These are phyloP conservation scores for Drosophila cardini DNA, from an alignment of 1,140 invertebrate species.

Conservation along the genomic window DNA sequence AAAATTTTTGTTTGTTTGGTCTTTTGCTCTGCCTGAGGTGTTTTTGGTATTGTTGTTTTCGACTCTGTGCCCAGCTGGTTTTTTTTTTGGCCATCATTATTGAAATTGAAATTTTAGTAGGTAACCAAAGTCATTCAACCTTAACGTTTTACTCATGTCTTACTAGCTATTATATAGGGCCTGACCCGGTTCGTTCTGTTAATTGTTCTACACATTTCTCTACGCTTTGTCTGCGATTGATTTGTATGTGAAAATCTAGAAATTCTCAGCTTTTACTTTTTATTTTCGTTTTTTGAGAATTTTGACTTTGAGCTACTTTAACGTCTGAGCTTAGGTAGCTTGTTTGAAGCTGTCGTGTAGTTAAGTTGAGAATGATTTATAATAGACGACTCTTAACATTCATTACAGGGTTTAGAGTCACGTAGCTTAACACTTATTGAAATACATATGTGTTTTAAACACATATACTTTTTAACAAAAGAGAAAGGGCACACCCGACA, in stretches of 20 bases:
- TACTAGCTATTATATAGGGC: conserved; percentile 24
- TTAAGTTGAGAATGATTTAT: too few relatives aligned
- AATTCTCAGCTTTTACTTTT: conserved; percentile 57
- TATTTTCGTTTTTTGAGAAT: conserved; percentile 7
- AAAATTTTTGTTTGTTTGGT: conserved; percentile 52
- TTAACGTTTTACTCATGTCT: conserved; percentile 44
- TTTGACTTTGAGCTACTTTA: not conserved
- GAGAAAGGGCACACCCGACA: too few relatives aligned
- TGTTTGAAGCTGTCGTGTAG: too few relatives aligned
- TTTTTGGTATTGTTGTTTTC: conserved; percentile 15
- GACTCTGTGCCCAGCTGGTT: conserved; percentile 13
- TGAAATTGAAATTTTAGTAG: conserved; percentile 71
- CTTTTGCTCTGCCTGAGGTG: conserved; percentile 23
- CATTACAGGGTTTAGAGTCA: too few relatives aligned
- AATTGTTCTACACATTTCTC: conserved; percentile 48
- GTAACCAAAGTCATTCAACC: conserved; percentile 72
- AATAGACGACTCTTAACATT: too few relatives aligned
- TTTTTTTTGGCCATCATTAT: conserved; percentile 53
- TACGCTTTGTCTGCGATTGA: conserved; percentile 17
- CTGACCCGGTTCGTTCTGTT: conserved; percentile 52
- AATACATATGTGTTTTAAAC: too few relatives aligned
- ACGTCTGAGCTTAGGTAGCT: too few relatives aligned
- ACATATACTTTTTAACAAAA: too few relatives aligned
- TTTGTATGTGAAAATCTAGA: conserved; percentile 18
- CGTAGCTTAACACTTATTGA: too few relatives aligned